Percentiles rank a stretch among this genome's conserved stretches.
Evolutionary conservation across 2,113 vertebrate genomes (phyloP).

Genomic region (Leuciscus idus): DNA sequence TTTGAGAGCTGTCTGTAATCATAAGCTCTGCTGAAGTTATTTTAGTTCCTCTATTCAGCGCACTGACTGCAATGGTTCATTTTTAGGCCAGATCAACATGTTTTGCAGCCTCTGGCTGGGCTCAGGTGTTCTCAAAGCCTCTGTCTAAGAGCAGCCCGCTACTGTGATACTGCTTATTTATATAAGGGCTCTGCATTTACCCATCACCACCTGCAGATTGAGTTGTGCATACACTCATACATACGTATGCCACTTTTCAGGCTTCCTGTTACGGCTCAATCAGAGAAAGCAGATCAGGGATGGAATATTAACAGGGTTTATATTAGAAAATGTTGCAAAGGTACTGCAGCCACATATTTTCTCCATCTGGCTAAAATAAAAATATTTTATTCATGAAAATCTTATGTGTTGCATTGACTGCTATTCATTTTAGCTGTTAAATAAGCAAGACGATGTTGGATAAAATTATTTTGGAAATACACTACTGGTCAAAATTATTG

Average conservation of each 20-base stretch:
- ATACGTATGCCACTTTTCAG: not conserved
- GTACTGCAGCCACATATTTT: not conserved
- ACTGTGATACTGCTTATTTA: not conserved
- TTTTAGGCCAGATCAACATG: conserved; percentile 48
- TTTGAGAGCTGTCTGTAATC: conserved; percentile 57
- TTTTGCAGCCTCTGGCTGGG: not conserved
- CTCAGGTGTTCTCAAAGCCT: conserved; percentile 42
- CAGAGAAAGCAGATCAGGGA: not conserved
- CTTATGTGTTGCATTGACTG: not conserved
- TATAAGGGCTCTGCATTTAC: not conserved
- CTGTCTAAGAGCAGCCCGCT: not conserved
- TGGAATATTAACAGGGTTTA: not conserved
- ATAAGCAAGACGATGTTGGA: not conserved
- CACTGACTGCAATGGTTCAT: conserved; percentile 50
- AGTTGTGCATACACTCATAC: not conserved
- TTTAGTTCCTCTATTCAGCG: conserved; percentile 50
- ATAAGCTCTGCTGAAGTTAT: conserved; percentile 47
- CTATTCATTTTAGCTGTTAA: not conserved
- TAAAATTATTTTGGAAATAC: not conserved
- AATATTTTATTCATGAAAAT: not conserved
- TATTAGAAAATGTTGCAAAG: not conserved
- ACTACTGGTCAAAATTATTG: too few species aligned
- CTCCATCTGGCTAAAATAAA: not conserved
- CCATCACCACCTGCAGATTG: not conserved
- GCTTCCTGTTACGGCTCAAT: not conserved